A percentile compares a stretch with the other conserved stretches of the same genome.
These are phyloP conservation scores for Aporophyla lueneburgensis DNA, from an alignment of 2,888 invertebrate species.

Conservation along the genomic window DNA sequence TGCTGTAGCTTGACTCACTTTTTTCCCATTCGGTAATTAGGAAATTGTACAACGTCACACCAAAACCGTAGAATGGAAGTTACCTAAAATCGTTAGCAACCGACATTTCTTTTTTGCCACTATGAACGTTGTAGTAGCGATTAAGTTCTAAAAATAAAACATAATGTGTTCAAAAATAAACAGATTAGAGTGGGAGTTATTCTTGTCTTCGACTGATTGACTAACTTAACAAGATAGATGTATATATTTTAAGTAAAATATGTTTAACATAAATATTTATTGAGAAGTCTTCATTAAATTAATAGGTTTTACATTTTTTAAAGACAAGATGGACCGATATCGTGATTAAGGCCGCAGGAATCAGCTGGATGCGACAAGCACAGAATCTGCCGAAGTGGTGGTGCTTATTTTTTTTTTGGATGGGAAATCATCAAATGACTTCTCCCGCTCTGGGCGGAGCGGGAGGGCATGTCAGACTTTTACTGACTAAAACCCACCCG, in stretches of 20 bases:
- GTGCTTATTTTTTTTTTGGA: too few relatives aligned
- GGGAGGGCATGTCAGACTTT: too few relatives aligned
- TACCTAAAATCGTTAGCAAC: neutral
- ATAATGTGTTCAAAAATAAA: neutral
- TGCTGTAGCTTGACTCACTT: neutral
- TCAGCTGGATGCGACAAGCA: too few relatives aligned
- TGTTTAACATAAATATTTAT: neutral
- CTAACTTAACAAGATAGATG: too few relatives aligned
- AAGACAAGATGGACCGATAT: too few relatives aligned
- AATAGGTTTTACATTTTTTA: neutral
- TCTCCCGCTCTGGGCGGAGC: too few relatives aligned
- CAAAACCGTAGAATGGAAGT: neutral
- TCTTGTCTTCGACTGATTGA: neutral
- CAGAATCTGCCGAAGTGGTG: too few relatives aligned
- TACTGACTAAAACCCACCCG: too few relatives aligned
- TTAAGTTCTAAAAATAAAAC: conserved; percentile 2
- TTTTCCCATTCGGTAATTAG: neutral
- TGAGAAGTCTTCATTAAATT: neutral
- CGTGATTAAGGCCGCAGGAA: too few relatives aligned
- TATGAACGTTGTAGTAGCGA: neutral
- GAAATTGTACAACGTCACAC: neutral
- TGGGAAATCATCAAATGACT: too few relatives aligned
- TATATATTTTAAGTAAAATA: too few relatives aligned
- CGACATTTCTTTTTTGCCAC: conserved; percentile 9
- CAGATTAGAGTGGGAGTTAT: neutral